phyloP scores from a whole-genome alignment of 2,888 invertebrate species.

The Agrochola macilenta region DNA sequence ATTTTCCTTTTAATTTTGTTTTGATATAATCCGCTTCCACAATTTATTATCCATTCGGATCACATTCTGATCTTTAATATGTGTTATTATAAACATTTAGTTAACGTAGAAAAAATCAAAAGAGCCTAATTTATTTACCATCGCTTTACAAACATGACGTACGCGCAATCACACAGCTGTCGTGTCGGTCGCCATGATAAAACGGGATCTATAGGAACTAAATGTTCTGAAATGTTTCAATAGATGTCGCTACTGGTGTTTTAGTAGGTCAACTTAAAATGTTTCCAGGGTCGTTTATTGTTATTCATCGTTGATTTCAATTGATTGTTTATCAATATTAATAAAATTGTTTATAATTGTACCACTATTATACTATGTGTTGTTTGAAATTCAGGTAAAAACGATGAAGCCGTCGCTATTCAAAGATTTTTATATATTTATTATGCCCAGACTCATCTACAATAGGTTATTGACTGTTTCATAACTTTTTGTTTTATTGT shows the following conservation, averaged over 20 bases:
- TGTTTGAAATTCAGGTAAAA: background rate
- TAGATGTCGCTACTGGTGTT: conserved; percentile 36
- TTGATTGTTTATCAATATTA: background rate
- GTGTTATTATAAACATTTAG: background rate
- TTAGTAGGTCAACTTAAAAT: background rate
- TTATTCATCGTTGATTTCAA: background rate
- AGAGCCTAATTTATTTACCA: too few species aligned
- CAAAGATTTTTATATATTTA: background rate
- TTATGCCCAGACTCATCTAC: background rate
- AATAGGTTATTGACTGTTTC: background rate
- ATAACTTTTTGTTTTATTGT: background rate
- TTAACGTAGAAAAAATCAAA: background rate
- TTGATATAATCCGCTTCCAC: background rate
- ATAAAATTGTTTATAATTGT: background rate
- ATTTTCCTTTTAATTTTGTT: background rate
- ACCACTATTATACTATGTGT: background rate
- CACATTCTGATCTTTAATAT: background rate
- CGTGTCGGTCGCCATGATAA: background rate
- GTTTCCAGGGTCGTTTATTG: background rate
- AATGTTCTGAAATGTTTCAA: background rate
- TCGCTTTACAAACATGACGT: too few species aligned
- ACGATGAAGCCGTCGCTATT: background rate
- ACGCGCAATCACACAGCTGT: background rate
- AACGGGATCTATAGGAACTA: conserved; percentile 32
- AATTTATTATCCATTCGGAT: background rate